phyloP scores from a whole-genome alignment of 1,140 invertebrate genomes.

The Drosophila micromelanica region DNA sequence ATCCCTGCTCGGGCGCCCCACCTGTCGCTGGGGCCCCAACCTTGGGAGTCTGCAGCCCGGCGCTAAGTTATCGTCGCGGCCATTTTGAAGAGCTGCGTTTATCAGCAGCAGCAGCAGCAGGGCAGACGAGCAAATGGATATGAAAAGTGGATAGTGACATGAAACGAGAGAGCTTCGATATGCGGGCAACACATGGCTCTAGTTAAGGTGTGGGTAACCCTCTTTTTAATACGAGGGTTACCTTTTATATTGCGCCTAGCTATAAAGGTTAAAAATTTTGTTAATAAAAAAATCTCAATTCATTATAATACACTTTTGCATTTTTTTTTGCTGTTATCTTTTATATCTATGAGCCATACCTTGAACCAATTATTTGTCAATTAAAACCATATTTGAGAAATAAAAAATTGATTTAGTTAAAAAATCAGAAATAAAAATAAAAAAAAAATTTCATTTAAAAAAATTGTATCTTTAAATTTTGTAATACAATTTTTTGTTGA shows the following conservation, averaged over 20 bases:
- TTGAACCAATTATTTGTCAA: too few relatives aligned
- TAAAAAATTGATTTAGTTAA: too few relatives aligned
- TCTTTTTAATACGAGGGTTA: background rate
- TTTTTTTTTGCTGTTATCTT: too few relatives aligned
- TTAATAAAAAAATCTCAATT: too few relatives aligned
- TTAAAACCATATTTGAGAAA: too few relatives aligned
- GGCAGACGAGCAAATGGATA: slow-evolving; percentile 25
- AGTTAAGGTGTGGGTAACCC: slow-evolving; percentile 1
- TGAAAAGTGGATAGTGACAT: slow-evolving; percentile 37
- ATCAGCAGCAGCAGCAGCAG: slow-evolving; percentile 28
- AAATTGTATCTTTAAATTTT: too few relatives aligned
- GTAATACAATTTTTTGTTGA: too few relatives aligned
- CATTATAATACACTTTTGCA: too few relatives aligned
- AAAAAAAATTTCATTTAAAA: too few relatives aligned
- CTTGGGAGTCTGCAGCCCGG: slow-evolving; percentile 17
- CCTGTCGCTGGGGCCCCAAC: slow-evolving; percentile 18
- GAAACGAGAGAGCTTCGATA: slow-evolving; percentile 13
- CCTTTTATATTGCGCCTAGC: background rate
- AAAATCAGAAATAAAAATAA: too few relatives aligned
- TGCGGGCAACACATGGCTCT: slow-evolving; percentile 16
- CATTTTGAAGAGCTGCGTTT: slow-evolving; percentile 40
- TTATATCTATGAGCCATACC: too few relatives aligned
- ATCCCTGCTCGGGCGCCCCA: slow-evolving; percentile 13
- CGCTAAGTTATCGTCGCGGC: slow-evolving; percentile 46
- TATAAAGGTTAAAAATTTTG: too few relatives aligned